Percentiles rank a stretch among this genome's conserved stretches.
These are phyloP conservation scores for Drosophila sechellia DNA, from an alignment of 1,140 invertebrate genomes.

Conservation along the genomic window DNA sequence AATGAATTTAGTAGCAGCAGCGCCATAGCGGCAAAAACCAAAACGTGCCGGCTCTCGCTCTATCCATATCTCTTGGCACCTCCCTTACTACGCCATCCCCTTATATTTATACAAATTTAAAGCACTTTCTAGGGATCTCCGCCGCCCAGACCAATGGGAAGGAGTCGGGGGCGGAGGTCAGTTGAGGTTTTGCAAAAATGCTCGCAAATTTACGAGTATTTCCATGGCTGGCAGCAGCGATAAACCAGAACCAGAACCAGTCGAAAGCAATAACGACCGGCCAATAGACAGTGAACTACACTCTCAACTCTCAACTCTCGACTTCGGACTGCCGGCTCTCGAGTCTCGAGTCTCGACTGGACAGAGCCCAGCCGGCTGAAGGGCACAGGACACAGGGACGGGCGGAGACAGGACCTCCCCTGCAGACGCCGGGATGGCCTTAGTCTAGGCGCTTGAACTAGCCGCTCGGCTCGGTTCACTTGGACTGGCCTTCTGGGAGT, in stretches of 20 bases:
- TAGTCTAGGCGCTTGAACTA: constrained; percentile 36
- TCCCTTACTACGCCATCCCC: constrained; percentile 1
- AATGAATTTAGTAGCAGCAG: constrained; percentile 76
- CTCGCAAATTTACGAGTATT: constrained; percentile 77
- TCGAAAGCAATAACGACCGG: constrained; percentile 76
- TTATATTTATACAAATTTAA: constrained; percentile 52
- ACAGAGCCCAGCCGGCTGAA: constrained; percentile 56
- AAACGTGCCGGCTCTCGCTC: constrained; percentile 54
- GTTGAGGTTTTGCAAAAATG: constrained; percentile 46
- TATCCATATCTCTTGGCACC: constrained; percentile 2
- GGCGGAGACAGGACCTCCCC: constrained; percentile 12
- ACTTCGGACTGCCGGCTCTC: not conserved
- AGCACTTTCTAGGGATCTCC: constrained; percentile 37
- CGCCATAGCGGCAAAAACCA: constrained; percentile 53
- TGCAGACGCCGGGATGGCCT: constrained; percentile 18
- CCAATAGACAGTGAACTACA: constrained; percentile 69
- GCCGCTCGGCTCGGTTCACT: constrained; percentile 16
- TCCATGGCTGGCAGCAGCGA: constrained; percentile 75
- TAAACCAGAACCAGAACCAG: constrained; percentile 68
- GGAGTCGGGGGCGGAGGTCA: constrained; percentile 4
- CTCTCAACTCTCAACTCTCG: constrained; percentile 31
- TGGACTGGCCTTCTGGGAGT: constrained; percentile 48
- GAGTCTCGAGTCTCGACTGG: constrained; percentile 12
- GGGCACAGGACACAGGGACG: constrained; percentile 59
- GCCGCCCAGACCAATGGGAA: not conserved